Conservation (phyloP, 2,888 invertebrate genomes). For the Galerucella nymphaeae region DNA sequence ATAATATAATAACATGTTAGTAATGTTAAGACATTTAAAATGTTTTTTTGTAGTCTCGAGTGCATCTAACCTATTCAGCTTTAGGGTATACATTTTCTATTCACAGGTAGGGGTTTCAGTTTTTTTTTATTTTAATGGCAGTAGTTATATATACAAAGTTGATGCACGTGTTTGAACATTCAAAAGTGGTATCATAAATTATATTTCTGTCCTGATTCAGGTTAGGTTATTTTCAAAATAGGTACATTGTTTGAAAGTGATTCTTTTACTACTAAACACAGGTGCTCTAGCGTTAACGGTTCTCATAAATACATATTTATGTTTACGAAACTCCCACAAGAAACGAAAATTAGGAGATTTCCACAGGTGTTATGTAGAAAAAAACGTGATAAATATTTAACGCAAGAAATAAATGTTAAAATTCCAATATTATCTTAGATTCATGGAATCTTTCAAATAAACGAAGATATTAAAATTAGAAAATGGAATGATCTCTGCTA, state of each 20-base stretch:
- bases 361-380: not conserved
- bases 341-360: not conserved
- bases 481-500: too few species aligned
- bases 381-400: too few species aligned
- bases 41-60: constrained; percentile 14
- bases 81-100: constrained; percentile 16
- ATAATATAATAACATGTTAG: constrained; percentile 14
- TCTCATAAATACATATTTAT: constrained; percentile 1
- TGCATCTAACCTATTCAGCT: constrained; percentile 7
- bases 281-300: constrained; percentile 14
- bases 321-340: not conserved
- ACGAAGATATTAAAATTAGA: too few species aligned
- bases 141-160: constrained; percentile 14
- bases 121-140: constrained; percentile 19
- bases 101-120: constrained; percentile 14
- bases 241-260: constrained; percentile 15
- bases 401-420: too few species aligned
- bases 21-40: constrained; percentile 1
- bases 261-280: constrained; percentile 7
- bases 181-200: constrained; percentile 13
- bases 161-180: constrained; percentile 19
- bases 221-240: constrained; percentile 16
- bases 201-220: constrained; percentile 15
- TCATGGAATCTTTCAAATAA: too few species aligned
- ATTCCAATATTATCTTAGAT: too few species aligned